Base-by-base conservation (phyloP, 2,888 invertebrate species). In the Leptinotarsa haldemani region DNA sequence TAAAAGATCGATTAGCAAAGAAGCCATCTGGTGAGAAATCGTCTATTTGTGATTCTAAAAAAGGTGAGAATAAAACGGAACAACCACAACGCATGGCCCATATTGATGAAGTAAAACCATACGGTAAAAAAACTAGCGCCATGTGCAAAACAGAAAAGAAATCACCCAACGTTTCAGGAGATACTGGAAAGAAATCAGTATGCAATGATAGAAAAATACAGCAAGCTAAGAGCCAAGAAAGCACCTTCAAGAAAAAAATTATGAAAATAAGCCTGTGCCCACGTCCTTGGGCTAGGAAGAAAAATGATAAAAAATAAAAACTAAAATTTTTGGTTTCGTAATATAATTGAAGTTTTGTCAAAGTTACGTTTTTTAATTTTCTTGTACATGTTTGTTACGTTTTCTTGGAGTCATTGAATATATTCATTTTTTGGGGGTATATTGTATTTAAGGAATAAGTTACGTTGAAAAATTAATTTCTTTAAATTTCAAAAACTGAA, bases 1-100 rank as follows among this genome's bases (percentile, higher is more conserved):
- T 58, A 4, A 58, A 58, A 58, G 58, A n/a, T 25, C 22, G 22
- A 15, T 22, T 15, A 58, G 15, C 56, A 13, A 18, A 18, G 56
- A 56, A 20, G 9, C 2, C 58, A 40, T 61, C 61, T 40, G 16
- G 61, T 30, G 61, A 40, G 7, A 61, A 61, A n/a, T 40, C 61
- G 7, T 61, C 61, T 5, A 7, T 61, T 61, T 61, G 61, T n/a
- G 61, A 61, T 61, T 16, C 61, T 9, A 25, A n/a, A 30, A 61
- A n/a, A 61, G 61, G 0, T 0, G 40, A 61, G 15, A n/a, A 61
- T 40, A 30, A 61, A 25, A 9, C 16, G 7, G 61, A 40, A 3
- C 30, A 40, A 15, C 3, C 20, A n/a, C 13, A 61, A 61, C 30
- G 40, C 25, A 61, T 61, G 25, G 30, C 61, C 7, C 61, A 61